phyloP scores from a whole-genome alignment of 2,888 invertebrate genomes.

The Lochmaea capreae region DNA sequence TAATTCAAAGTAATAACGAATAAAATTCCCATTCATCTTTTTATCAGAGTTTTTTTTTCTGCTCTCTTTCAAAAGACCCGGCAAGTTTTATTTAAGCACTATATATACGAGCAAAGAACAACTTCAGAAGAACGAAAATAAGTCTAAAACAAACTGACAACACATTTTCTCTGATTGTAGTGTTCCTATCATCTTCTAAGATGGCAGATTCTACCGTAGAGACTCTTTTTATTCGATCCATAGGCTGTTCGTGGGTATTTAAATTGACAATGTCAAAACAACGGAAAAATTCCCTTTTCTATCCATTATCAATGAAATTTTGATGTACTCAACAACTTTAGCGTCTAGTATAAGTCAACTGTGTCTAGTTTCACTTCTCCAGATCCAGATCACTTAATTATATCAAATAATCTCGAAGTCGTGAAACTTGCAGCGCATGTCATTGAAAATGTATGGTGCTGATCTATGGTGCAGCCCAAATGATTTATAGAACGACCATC shows the following conservation, averaged over 20 bases:
- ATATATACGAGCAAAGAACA: slow-evolving; percentile 38
- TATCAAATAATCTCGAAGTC: no score
- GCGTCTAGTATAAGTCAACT: no score
- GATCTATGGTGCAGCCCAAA: no score
- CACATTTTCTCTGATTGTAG: slow-evolving; percentile 47
- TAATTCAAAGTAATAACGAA: slow-evolving; percentile 44
- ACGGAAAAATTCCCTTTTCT: neutral
- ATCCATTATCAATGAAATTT: neutral
- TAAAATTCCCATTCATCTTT: slow-evolving; percentile 41
- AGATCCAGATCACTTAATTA: no score
- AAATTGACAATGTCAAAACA: neutral
- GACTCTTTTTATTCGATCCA: slow-evolving; percentile 39
- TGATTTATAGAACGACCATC: no score
- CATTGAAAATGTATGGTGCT: no score
- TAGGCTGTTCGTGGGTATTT: slow-evolving; percentile 33
- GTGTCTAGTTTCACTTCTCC: no score
- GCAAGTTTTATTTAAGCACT: slow-evolving; percentile 36
- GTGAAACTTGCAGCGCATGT: no score
- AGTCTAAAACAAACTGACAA: slow-evolving; percentile 44
- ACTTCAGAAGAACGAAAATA: slow-evolving; percentile 42
- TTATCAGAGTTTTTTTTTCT: slow-evolving; percentile 33
- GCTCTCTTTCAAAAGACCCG: neutral
- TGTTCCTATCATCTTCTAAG: slow-evolving; percentile 32
- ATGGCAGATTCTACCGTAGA: slow-evolving; percentile 47
- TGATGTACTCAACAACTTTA: no score